phyloP scores from a whole-genome alignment of 1,140 invertebrate species.

The Manduca sexta region DNA sequence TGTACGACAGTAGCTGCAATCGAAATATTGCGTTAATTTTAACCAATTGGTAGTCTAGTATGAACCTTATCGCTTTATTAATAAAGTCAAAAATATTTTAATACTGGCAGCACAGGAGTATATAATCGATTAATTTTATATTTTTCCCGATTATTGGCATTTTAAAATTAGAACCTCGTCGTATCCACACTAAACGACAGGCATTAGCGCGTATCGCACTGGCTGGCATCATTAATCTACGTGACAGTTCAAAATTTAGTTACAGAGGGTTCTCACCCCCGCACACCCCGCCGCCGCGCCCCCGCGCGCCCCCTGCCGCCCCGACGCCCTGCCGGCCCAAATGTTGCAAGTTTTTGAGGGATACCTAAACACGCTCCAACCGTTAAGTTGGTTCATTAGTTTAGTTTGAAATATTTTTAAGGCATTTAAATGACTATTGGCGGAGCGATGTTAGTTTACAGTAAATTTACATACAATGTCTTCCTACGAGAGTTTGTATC shows the following conservation, averaged over 20 bases:
- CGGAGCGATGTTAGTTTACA: too few species aligned
- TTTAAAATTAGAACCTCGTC: conserved; percentile 14
- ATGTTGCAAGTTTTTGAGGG: conserved; percentile 46
- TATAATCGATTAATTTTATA: background rate
- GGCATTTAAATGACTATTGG: too few species aligned
- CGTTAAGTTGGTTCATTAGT: conserved; percentile 6
- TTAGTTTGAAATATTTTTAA: too few species aligned
- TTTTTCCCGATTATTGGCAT: background rate
- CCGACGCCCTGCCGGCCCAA: conserved; percentile 15
- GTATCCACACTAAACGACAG: conserved; percentile 54
- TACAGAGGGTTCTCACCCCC: conserved; percentile 57
- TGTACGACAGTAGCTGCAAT: too few species aligned
- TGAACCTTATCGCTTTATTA: too few species aligned
- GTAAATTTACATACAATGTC: too few species aligned
- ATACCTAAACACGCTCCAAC: conserved; percentile 23
- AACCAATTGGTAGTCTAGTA: too few species aligned
- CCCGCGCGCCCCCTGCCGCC: conserved; percentile 5
- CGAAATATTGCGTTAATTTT: too few species aligned
- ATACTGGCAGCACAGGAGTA: too few species aligned
- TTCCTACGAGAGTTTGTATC: too few species aligned
- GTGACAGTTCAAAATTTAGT: conserved; percentile 74
- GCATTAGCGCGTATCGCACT: conserved; percentile 69
- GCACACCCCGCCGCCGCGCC: conserved; percentile 8
- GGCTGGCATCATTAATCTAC: conserved; percentile 71
- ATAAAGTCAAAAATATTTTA: too few species aligned